Percentiles rank a stretch among this genome's conserved stretches.
Conservation (phyloP, 1,140 invertebrate species). For the Belonocnema kinseyi region DNA sequence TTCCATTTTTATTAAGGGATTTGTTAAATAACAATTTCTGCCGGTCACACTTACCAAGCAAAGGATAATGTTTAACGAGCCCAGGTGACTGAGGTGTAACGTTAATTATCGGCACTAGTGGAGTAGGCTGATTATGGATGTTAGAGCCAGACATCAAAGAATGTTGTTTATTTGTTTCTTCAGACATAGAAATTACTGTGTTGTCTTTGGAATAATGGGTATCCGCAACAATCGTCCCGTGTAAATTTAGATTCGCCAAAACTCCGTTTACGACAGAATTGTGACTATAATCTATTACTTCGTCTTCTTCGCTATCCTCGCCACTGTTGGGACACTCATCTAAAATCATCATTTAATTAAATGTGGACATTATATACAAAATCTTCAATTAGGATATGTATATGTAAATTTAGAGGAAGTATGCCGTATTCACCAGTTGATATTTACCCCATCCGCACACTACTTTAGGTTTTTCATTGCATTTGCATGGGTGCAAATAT, state of each 20-base stretch:
- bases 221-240: constrained; percentile 58
- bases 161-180: constrained; percentile 58
- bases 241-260: constrained; percentile 62
- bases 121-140: constrained; percentile 66
- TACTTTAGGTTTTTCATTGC: too few relatives aligned
- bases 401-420: too few relatives aligned
- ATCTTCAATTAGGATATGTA: too few relatives aligned
- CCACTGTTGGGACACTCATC: constrained; percentile 79
- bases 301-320: constrained; percentile 82
- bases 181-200: constrained; percentile 64
- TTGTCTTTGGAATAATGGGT: constrained; percentile 72
- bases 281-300: constrained; percentile 80
- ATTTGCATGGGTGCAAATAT: too few relatives aligned
- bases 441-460: too few relatives aligned
- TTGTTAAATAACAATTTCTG: too few relatives aligned
- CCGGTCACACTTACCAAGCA: constrained; percentile 75
- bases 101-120: constrained; percentile 87
- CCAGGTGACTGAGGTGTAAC: constrained; percentile 90
- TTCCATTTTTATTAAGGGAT: too few relatives aligned
- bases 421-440: too few relatives aligned
- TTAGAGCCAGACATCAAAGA: constrained; percentile 50
- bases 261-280: constrained; percentile 64
- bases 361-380: too few relatives aligned
- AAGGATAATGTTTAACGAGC: constrained; percentile 78
- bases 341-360: constrained; percentile 51